phyloP scores from a whole-genome alignment of 2,113 vertebrate genomes.

The Trogon melanurus region DNA sequence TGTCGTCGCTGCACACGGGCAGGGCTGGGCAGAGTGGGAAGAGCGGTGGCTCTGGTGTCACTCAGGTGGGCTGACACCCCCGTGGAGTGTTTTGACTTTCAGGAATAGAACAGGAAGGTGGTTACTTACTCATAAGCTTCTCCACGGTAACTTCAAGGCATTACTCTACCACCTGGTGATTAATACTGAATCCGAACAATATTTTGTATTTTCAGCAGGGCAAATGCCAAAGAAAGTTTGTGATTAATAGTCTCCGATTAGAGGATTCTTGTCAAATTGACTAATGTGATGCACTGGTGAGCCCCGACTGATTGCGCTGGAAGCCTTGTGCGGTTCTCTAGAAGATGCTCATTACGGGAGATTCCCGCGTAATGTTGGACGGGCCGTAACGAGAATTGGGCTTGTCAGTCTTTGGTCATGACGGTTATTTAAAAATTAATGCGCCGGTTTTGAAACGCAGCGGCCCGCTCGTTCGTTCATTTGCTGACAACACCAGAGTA shows the following conservation, averaged over 20 bases:
- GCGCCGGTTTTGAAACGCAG: neutral
- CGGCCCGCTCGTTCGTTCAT: conserved; percentile 27
- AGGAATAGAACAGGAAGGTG: neutral
- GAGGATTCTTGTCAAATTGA: conserved; percentile 71
- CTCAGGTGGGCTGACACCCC: neutral
- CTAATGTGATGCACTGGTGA: conserved; percentile 63
- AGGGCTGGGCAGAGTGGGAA: neutral
- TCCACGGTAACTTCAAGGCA: neutral
- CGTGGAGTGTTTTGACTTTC: neutral
- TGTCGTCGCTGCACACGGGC: neutral
- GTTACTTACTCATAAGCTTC: neutral
- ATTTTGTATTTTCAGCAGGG: conserved; percentile 43
- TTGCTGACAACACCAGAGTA: neutral
- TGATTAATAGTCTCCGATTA: conserved; percentile 59
- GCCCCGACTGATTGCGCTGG: conserved; percentile 51
- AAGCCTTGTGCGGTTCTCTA: conserved; percentile 54
- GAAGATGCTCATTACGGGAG: conserved; percentile 72
- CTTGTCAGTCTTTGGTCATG: conserved; percentile 67
- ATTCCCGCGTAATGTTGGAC: conserved; percentile 59
- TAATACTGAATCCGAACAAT: neutral
- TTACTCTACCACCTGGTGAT: neutral
- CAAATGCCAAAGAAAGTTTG: conserved; percentile 46
- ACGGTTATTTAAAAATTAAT: conserved; percentile 68
- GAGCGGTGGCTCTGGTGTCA: neutral
- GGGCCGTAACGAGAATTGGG: conserved; percentile 54